phyloP scores from a whole-genome alignment of 2,888 invertebrate species.

The Sphinx pinastri region DNA sequence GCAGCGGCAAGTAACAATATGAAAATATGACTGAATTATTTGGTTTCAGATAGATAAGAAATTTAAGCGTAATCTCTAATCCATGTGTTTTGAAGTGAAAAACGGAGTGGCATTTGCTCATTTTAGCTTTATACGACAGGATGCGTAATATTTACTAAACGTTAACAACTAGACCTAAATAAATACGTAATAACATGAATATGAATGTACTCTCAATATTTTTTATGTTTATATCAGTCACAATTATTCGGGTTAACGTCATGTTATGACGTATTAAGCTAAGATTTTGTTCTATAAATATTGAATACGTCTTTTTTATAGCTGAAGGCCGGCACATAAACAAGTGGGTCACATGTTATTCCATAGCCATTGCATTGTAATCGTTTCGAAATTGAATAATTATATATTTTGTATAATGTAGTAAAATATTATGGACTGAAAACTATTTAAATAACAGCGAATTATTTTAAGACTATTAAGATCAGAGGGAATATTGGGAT shows the following conservation, averaged over 20 bases:
- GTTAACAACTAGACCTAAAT: not conserved
- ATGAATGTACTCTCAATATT: not conserved
- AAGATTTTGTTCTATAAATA: not conserved
- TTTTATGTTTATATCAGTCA: not conserved
- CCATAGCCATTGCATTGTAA: too few relatives aligned
- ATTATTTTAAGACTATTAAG: not conserved
- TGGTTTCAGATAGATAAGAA: not conserved
- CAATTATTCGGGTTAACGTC: not conserved
- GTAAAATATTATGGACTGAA: not conserved
- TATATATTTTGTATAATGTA: too few relatives aligned
- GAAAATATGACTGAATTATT: not conserved
- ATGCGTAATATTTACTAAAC: not conserved
- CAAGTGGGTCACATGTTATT: too few relatives aligned
- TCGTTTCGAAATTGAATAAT: too few relatives aligned
- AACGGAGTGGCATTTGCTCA: not conserved
- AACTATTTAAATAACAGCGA: not conserved
- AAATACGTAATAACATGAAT: not conserved
- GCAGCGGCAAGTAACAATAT: not conserved
- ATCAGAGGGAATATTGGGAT: conserved; percentile 29
- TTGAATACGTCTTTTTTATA: too few relatives aligned
- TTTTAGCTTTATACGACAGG: not conserved
- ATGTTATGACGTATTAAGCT: not conserved
- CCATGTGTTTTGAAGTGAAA: not conserved
- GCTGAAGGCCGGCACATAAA: too few relatives aligned
- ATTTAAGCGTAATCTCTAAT: too few relatives aligned